A percentile compares a stretch with the other conserved stretches of the same genome.
phyloP scores from a whole-genome alignment of 1,140 invertebrate genomes.

The Anthonomus grandis region DNA sequence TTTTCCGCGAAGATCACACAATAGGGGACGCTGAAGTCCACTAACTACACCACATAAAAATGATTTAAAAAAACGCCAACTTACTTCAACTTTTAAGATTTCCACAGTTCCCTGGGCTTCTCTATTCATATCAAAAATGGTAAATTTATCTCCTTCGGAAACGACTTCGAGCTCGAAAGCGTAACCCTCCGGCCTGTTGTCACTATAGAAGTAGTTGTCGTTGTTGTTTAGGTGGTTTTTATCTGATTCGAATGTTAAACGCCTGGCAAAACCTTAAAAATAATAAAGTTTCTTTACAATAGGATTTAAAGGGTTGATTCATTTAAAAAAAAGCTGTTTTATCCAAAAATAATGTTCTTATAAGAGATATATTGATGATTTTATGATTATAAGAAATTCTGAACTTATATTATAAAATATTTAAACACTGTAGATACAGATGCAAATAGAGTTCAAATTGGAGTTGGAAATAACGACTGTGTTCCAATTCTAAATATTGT shows the following conservation, averaged over 20 bases:
- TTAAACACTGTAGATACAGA: too few relatives aligned
- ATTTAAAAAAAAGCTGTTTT: too few relatives aligned
- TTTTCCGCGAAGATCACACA: not conserved
- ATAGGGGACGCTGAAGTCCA: constrained; percentile 10
- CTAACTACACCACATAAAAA: not conserved
- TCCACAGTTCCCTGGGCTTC: constrained; percentile 61
- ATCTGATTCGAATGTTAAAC: constrained; percentile 68
- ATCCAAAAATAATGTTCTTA: too few relatives aligned
- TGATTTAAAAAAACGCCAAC: constrained; percentile 31
- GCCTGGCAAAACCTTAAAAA: constrained; percentile 59
- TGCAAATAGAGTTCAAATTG: too few relatives aligned
- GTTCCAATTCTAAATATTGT: too few relatives aligned
- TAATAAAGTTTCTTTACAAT: not conserved
- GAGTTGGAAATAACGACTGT: too few relatives aligned
- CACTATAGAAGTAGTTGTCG: constrained; percentile 73
- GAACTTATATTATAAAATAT: too few relatives aligned
- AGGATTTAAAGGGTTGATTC: too few relatives aligned
- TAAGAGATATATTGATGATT: too few relatives aligned
- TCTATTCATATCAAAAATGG: constrained; percentile 62
- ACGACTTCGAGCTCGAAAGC: constrained; percentile 69
- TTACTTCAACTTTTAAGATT: constrained; percentile 60
- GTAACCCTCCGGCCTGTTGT: constrained; percentile 68
- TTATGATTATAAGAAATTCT: too few relatives aligned
- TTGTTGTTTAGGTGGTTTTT: constrained; percentile 63
- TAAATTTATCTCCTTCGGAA: constrained; percentile 67